Evolutionary conservation across 2,797 vertebrate genomes (phyloP), one percentile per base, ranked within the genome.

Genomic region (Chelon labrosus): DNA sequence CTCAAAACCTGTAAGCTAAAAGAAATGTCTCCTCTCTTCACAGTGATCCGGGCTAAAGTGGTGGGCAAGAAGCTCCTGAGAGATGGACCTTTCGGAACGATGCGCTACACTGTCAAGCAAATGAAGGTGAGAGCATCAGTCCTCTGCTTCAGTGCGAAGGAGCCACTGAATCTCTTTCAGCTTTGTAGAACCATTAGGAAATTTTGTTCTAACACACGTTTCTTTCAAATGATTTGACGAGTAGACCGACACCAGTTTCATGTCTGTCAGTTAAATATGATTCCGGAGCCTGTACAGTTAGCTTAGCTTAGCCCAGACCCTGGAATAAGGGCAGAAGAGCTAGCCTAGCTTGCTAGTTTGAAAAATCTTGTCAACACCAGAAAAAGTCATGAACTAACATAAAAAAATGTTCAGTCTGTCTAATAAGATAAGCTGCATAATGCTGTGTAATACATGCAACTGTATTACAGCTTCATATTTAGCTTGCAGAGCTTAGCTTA

Each of bases 11-110:
- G 11, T 31, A 39, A 16, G 16, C 35, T 35, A 8, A 76, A 12
- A 67, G 61, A 47, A 82, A 73, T 59, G 57, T 75, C 84, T 6
- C 6, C 31, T 85, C 17, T 92, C 57, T 90, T 68, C 61, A 25
- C 94, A 99, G 98, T 99, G 88, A 99, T 99, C 79, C 94, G 98
- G 72, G 98, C 97, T 75, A 98, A 99, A 90, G 97, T 99, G 75
- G 97, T 99, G 70, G 98, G 96, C 12, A 99, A 99, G 95, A 99
- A 99, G 89, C 92, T 97, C 0, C 92, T 99, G 94, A 96, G 96
- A 69, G 97, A 98, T 6, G 96, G 97, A 19, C 97, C 97, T 0
- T 99, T 97, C 61, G 97, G 97, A 74, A 98, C 97, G 0, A 95
- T 99, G 95, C 92, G 96, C 85, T 99, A 99, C 92, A 98, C 97